Conservation (phyloP, 2,888 invertebrate species). For the Villa cingulata region DNA sequence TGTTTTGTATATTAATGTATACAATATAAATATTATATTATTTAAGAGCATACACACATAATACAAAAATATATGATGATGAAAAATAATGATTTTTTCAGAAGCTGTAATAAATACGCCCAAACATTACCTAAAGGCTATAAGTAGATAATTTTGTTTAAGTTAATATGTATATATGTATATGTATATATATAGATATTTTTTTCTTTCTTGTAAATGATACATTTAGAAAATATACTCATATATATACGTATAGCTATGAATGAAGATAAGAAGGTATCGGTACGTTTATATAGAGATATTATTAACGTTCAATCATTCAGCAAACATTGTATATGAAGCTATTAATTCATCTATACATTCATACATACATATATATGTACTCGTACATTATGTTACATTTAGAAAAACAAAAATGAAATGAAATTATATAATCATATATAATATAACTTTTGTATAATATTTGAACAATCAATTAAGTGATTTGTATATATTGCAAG, state of each 20-base stretch:
- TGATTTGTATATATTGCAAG: conserved; percentile 13
- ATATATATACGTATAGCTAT: too few relatives aligned
- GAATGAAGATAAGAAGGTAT: too few relatives aligned
- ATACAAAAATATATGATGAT: background rate
- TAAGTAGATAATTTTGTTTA: conserved; percentile 4
- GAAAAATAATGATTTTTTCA: background rate
- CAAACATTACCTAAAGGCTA: conserved; percentile 6
- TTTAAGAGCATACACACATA: background rate
- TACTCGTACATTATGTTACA: too few relatives aligned
- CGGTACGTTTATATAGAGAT: too few relatives aligned
- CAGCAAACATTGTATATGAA: background rate
- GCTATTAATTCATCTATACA: background rate
- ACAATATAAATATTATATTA: background rate
- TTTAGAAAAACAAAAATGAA: too few relatives aligned
- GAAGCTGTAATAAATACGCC: conserved; percentile 11
- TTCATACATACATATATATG: too few relatives aligned
- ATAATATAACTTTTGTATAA: background rate
- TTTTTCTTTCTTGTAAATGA: too few relatives aligned
- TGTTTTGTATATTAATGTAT: too few relatives aligned
- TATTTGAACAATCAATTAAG: conserved; percentile 13
- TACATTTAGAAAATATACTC: too few relatives aligned
- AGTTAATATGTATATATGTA: background rate
- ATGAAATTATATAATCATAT: too few relatives aligned
- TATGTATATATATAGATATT: too few relatives aligned
- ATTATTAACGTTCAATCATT: too few relatives aligned